Evolutionary conservation across 2,797 vertebrate genomes (phyloP).

Genomic region (Cephalopachus bancanus): DNA sequence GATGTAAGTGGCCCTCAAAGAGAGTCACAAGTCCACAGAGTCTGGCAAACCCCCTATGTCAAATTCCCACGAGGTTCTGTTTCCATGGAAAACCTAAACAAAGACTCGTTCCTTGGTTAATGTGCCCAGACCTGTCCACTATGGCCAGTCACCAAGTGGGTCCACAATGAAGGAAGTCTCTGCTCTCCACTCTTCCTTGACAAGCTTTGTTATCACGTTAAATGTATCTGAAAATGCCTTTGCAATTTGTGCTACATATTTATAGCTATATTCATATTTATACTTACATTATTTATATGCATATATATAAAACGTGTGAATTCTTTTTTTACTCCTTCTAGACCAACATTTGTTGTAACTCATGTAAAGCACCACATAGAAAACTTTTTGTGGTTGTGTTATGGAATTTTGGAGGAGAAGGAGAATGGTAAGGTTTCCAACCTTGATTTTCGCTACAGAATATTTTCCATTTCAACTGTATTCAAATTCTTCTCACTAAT

Average conservation of each 20-base stretch:
- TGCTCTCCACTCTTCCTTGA: not conserved
- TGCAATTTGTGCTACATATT: not conserved
- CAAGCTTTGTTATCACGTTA: not conserved
- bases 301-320: not conserved
- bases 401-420: conserved; percentile 9
- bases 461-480: conserved; percentile 8
- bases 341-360: conserved; percentile 57
- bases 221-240: conserved; percentile 40
- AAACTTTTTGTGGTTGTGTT: not conserved
- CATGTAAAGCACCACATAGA: not conserved
- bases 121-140: not conserved
- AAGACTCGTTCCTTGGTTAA: conserved; percentile 38
- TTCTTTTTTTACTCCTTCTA: conserved; percentile 47
- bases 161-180: not conserved
- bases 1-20: conserved; percentile 26
- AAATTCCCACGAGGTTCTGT: conserved; percentile 57
- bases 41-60: not conserved
- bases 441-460: not conserved
- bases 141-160: conserved; percentile 8
- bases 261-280: not conserved
- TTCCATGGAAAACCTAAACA: conserved; percentile 68
- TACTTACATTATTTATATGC: not conserved
- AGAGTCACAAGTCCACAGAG: not conserved
- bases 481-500: not conserved
- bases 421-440: not conserved